Base-by-base conservation (phyloP, 1,140 invertebrate species). In the Trinorchestia longiramus region DNA sequence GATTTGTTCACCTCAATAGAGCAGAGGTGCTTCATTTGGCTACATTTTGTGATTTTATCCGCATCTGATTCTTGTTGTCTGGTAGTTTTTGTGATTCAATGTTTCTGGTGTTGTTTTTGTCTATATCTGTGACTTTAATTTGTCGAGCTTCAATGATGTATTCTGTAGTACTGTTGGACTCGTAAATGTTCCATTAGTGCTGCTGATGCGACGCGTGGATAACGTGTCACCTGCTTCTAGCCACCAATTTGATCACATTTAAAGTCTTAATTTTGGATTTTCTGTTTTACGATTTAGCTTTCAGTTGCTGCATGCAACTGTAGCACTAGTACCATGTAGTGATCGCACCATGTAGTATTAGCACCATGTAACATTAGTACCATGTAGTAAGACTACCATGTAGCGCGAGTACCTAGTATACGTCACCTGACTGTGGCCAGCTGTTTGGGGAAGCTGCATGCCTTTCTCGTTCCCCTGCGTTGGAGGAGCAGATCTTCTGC, bases 401-500 rank as follows among this genome's bases (percentile, higher is more conserved):
- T 53, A 53, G 19, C 6, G 19, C 47, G 6, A 19, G 19, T 8
- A 8, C 19, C 47, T 53, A 53, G 47, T 53, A 53, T 77, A 36
- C 62, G 62, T 36, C 28, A 36, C 36, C 11, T 77, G 28, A 77
- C 28, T 28, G 11, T 11, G 3, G 62, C 28, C 28, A 36, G 62
- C 62, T 77, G 62, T 77, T 77, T 28, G 11, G 36, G 15, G 62
- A 77, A 77, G 11, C 28, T 77, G 62, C 11, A 77, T 77, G 62
- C 28, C 62, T 15, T 90, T 90, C 88, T 42, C 88, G 88, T 90
- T 95, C 28, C 47, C 11, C 95, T 95, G 97, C 98, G 98, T 98
- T 98, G 98, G 98, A 98, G 98, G 98, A 98, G 98, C 97, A 97
- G 98, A 98, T 98, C 98, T 98, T 96, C 97, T 98, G 97, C 98